Conservation (phyloP, 2,888 invertebrate genomes). For the Drosophila histrio region DNA sequence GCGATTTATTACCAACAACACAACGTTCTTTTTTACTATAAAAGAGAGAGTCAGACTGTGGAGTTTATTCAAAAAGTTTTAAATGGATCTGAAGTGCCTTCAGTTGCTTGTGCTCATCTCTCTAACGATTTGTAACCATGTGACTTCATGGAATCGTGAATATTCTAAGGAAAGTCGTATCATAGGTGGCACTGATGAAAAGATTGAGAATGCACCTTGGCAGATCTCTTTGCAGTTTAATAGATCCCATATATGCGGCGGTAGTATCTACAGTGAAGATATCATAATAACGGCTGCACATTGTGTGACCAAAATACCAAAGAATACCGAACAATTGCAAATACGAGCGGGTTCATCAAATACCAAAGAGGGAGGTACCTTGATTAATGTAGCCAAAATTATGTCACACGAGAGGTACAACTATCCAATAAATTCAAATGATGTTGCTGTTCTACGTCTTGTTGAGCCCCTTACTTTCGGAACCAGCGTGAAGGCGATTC, state of each 20-base stretch:
- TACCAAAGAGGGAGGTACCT: slow-evolving; percentile 59
- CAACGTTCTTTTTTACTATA: not conserved
- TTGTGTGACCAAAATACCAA: slow-evolving; percentile 70
- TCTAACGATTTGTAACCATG: not conserved
- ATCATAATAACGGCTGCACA: slow-evolving; percentile 86
- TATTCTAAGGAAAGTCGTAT: slow-evolving; percentile 43
- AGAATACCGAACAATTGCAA: slow-evolving; percentile 4
- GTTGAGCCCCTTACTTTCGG: slow-evolving; percentile 82
- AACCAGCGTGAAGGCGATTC: slow-evolving; percentile 81
- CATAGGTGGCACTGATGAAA: slow-evolving; percentile 56
- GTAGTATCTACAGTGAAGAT: slow-evolving; percentile 84
- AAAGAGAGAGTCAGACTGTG: not conserved
- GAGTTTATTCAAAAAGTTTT: not conserved
- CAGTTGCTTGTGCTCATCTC: not conserved
- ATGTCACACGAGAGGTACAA: slow-evolving; percentile 83
- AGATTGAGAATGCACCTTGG: slow-evolving; percentile 61
- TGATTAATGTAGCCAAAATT: slow-evolving; percentile 34
- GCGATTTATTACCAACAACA: not conserved
- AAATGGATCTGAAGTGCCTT: slow-evolving; percentile 7
- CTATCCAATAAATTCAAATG: slow-evolving; percentile 77
- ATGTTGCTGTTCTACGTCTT: slow-evolving; percentile 86
- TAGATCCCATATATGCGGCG: slow-evolving; percentile 85
- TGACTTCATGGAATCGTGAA: not conserved
- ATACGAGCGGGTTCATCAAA: slow-evolving; percentile 85
- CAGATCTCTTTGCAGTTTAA: slow-evolving; percentile 62